phyloP scores from a whole-genome alignment of 2,888 invertebrate genomes.

The Pachliopta kotzebuea region DNA sequence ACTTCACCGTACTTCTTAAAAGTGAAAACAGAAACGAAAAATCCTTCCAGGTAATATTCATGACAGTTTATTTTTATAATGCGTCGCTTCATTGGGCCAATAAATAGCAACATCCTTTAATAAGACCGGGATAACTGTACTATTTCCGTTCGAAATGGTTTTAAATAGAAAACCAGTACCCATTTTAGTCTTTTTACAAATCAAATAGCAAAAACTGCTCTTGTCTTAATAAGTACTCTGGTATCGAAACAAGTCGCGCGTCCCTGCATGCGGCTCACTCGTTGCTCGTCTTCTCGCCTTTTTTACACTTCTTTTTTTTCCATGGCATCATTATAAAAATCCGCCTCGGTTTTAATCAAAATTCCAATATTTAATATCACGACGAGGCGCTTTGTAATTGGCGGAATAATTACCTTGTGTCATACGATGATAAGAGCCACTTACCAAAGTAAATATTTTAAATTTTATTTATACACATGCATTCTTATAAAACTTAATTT shows the following conservation, averaged over 20 bases:
- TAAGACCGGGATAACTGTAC: conserved; percentile 71
- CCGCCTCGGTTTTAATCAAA: conserved; percentile 72
- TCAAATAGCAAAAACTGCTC: conserved; percentile 79
- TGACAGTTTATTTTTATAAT: conserved; percentile 30
- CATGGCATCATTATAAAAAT: conserved; percentile 67
- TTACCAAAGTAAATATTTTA: conserved; percentile 38
- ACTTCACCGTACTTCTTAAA: conserved; percentile 64
- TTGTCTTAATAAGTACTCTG: conserved; percentile 76
- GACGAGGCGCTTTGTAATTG: conserved; percentile 62
- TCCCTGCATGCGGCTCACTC: conserved; percentile 42
- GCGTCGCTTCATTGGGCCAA: conserved; percentile 32
- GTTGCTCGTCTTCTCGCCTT: conserved; percentile 57
- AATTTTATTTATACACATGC: background rate
- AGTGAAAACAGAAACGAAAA: conserved; percentile 73
- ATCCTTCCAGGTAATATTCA: conserved; percentile 65
- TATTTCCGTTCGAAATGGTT: conserved; percentile 75
- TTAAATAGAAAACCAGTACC: conserved; percentile 77
- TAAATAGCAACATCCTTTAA: conserved; percentile 57
- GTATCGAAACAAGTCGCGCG: conserved; percentile 67
- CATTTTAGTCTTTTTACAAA: conserved; percentile 74
- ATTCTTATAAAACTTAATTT: background rate
- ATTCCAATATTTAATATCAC: conserved; percentile 70
- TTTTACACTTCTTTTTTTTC: conserved; percentile 69
- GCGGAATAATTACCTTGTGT: conserved; percentile 63
- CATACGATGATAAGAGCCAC: conserved; percentile 32